phyloP scores from a whole-genome alignment of 30 jellyfish, hydroid and myxozoan species.

The Turritopsis dohrnii region DNA sequence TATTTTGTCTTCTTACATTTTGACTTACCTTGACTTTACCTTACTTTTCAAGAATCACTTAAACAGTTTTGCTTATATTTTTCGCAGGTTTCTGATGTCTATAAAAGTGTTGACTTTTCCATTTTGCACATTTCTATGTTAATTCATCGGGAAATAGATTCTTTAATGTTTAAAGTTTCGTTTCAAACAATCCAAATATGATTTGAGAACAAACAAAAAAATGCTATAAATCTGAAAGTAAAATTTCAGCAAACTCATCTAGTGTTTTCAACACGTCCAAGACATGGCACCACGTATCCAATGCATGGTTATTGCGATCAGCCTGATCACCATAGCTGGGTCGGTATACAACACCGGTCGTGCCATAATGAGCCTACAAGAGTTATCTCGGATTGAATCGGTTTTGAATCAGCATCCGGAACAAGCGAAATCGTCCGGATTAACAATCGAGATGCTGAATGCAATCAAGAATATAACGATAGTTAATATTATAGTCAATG shows the following conservation, averaged over 20 bases:
- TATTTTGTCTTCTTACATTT: too few relatives aligned
- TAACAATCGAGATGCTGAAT: neutral
- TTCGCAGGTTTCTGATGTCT: too few relatives aligned
- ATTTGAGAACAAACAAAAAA: too few relatives aligned
- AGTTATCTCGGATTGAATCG: neutral
- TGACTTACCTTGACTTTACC: too few relatives aligned
- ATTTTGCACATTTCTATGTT: too few relatives aligned
- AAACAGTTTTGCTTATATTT: too few relatives aligned
- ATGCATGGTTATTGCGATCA: neutral
- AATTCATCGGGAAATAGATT: too few relatives aligned
- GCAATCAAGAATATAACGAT: neutral
- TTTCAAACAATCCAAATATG: too few relatives aligned
- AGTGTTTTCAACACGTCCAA: neutral
- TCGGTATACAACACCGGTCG: neutral
- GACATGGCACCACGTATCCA: neutral
- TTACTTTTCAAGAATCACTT: too few relatives aligned
- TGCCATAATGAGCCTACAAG: neutral
- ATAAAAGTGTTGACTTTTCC: too few relatives aligned
- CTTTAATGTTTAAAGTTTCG: too few relatives aligned
- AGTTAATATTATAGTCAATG: neutral
- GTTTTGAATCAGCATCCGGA: neutral
- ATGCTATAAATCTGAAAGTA: neutral
- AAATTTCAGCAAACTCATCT: neutral
- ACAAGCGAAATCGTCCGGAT: neutral
- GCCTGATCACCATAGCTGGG: neutral